A percentile compares a stretch with the other conserved stretches of the same genome.
Conservation (phyloP, 2,797 vertebrate genomes). For the Otolemur crassicaudatus region DNA sequence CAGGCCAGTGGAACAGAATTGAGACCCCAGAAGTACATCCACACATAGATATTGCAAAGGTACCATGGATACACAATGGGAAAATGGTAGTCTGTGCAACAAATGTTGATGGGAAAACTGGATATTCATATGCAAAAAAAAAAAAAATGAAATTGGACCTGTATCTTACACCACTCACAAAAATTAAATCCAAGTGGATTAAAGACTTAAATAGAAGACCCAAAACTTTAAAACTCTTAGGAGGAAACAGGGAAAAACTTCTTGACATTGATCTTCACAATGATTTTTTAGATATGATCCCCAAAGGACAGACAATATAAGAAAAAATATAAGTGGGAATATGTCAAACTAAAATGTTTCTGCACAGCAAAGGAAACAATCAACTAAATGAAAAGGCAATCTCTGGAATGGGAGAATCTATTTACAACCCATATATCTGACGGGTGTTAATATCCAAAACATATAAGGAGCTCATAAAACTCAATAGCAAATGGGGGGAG, state of each 20-base stretch:
- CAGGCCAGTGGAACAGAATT: not conserved
- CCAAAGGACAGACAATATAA: not conserved
- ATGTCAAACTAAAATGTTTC: not conserved
- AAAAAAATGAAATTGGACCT: not conserved
- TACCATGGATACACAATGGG: not conserved
- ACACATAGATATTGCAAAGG: not conserved
- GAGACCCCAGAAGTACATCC: not conserved
- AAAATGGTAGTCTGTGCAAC: not conserved
- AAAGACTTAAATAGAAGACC: not conserved
- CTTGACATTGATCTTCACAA: not conserved
- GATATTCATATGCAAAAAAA: not conserved
- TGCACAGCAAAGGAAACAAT: not conserved
- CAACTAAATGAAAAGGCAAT: not conserved
- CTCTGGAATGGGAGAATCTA: not conserved
- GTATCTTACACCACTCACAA: not conserved
- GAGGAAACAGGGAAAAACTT: not conserved
- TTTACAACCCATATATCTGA: not conserved
- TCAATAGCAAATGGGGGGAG: not conserved
- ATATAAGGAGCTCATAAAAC: not conserved
- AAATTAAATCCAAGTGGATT: not conserved
- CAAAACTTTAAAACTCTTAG: not conserved
- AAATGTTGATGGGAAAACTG: not conserved
- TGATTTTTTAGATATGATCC: not conserved
- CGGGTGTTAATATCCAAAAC: not conserved
- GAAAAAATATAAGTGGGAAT: not conserved